phyloP scores from a whole-genome alignment of 1,140 invertebrate genomes.

The Zaprionus lachaisei region DNA sequence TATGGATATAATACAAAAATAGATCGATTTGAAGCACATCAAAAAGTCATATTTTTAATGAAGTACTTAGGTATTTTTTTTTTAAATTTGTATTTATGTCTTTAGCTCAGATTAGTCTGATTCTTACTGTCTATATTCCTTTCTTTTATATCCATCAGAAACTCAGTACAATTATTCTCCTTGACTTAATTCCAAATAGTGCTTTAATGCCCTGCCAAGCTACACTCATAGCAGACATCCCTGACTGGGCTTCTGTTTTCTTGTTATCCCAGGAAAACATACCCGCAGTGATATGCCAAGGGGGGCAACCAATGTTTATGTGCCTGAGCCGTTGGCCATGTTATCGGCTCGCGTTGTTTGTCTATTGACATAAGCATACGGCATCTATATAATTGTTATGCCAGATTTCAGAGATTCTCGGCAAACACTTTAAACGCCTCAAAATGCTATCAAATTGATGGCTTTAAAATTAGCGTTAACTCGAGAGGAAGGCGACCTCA shows the following conservation, averaged over 20 bases:
- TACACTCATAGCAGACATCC: not conserved
- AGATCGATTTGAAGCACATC: too few species aligned
- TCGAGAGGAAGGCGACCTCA: conserved; percentile 2
- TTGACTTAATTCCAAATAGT: not conserved
- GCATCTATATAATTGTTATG: conserved; percentile 79
- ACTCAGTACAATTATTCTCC: not conserved
- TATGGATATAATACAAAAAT: too few species aligned
- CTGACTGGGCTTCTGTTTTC: not conserved
- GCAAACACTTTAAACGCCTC: conserved; percentile 68
- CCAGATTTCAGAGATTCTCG: conserved; percentile 67
- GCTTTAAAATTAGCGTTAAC: conserved; percentile 72
- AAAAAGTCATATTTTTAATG: too few species aligned
- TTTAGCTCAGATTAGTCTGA: too few species aligned
- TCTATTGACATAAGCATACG: conserved; percentile 59
- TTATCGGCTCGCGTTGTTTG: conserved; percentile 51
- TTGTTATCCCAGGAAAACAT: conserved; percentile 6
- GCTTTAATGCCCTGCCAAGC: not conserved
- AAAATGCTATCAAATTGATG: conserved; percentile 72
- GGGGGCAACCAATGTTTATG: conserved; percentile 5
- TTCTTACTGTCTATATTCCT: too few species aligned
- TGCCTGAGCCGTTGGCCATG: conserved; percentile 41
- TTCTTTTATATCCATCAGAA: not conserved
- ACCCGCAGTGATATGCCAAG: conserved; percentile 11
- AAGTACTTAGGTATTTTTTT: too few species aligned
- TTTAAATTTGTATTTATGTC: too few species aligned